Evolutionary conservation across 2,797 vertebrate species (phyloP).

Genomic region (Rhinichthys osculus): DNA sequence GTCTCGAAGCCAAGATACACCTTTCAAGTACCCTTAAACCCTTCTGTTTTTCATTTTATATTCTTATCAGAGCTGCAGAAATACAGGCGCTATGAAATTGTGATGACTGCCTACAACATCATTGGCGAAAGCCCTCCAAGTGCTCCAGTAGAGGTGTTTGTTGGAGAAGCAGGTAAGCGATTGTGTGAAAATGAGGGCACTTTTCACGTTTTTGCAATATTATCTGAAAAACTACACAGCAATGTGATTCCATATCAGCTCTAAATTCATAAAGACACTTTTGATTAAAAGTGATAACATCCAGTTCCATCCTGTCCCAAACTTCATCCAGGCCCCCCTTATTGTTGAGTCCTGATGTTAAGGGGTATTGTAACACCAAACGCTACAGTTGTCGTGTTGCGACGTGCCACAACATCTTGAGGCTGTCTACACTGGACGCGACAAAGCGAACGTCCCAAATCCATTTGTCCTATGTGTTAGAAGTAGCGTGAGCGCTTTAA

Average conservation of each 20-base stretch:
- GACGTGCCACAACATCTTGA: not conserved
- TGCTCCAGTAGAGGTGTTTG: slow-evolving; percentile 88
- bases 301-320: not conserved
- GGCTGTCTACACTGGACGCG: not conserved
- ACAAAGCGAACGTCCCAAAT: not conserved
- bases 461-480: not conserved
- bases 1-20: slow-evolving; percentile 25
- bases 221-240: not conserved
- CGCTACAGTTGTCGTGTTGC: not conserved
- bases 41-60: not conserved
- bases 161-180: slow-evolving; percentile 91
- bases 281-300: not conserved
- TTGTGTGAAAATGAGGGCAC: not conserved
- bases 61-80: slow-evolving; percentile 86
- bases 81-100: slow-evolving; percentile 90
- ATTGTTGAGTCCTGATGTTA: not conserved
- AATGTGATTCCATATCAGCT: not conserved
- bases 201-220: not conserved
- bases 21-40: slow-evolving; percentile 17
- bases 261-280: not conserved
- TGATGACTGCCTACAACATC: slow-evolving; percentile 92
- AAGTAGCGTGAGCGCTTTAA: not conserved
- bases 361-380: not conserved
- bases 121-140: slow-evolving; percentile 92
- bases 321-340: not conserved